Evolutionary conservation across 2,113 vertebrate species (phyloP), one percentile per base, ranked within the genome.

Genomic region (Reinhardtius hippoglossoides): DNA sequence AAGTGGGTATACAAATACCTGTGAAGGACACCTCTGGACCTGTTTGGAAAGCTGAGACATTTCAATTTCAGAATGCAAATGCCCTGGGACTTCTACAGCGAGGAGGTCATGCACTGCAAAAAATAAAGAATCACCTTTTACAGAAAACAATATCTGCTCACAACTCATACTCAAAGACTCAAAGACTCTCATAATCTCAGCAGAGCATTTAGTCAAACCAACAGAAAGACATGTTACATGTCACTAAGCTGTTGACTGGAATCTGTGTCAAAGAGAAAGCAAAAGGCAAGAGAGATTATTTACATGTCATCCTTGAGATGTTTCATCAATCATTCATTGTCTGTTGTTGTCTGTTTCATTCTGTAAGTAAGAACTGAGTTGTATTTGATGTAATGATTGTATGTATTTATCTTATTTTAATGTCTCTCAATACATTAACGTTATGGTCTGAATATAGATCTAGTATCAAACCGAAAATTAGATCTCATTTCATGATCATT

Each of bases 21-120:
- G 66, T 5, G 37, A 35, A 74, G 61, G 23, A 74, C 72, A 54
- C 9, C 2, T 4, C 15, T n/a, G 63, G 26, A 78, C 67, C 71
- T 78, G 58, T 63, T 84, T 58, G 62, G 65, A 85, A 67, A 74
- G 24, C 72, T 64, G 79, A 72, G 76, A 80, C 68, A 68, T 80
- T 80, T 82, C 73, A 83, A 80, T 88, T 88, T 85, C 66, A 71
- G 72, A 59, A 74, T 85, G 71, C 61, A 79, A 85, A 84, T 70
- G 44, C 16, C 50, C 46, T 15, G 16, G 48, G 57, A 70, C 50
- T 76, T 80, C 52, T 40, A 10, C 63, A 16, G 85, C 64, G 40
- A 23, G 55, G 37, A 69, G 86, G 79, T 80, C 73, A 64, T 21
- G 52, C 60, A 21, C 76, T 52, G 60, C 59, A 56, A 56, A 74